A percentile compares a stretch with the other conserved stretches of the same genome.
Evolutionary conservation across 2,113 vertebrate species (phyloP).

Genomic region (Urocolius indicus): DNA sequence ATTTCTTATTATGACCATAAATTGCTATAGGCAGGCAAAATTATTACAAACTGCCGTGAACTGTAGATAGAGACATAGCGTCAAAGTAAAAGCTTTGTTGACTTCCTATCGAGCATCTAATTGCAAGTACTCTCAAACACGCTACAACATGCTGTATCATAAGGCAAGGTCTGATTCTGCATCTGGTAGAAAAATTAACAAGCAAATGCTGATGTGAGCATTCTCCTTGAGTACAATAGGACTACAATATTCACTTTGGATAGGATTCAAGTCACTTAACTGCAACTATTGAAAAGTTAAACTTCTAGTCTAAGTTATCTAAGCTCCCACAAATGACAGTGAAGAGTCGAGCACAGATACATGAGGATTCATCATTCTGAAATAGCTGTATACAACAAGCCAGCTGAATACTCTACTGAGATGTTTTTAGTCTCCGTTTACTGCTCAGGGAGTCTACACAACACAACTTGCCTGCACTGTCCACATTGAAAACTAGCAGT

Average conservation of each 20-base stretch:
- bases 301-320: not conserved
- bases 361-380: not conserved
- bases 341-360: accelerated
- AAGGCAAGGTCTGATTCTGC: not conserved
- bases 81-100: not conserved
- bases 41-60: not conserved
- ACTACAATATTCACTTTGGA: not conserved
- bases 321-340: not conserved
- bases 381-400: not conserved
- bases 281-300: not conserved
- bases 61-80: not conserved
- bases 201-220: not conserved
- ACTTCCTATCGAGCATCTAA: not conserved
- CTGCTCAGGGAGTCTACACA: not conserved
- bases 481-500: not conserved
- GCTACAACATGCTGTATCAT: accelerated
- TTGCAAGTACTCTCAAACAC: not conserved
- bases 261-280: not conserved
- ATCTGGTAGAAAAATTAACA: not conserved
- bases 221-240: not conserved
- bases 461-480: not conserved
- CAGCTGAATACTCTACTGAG: not conserved
- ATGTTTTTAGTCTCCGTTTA: not conserved
- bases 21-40: not conserved
- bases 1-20: not conserved